Evolutionary conservation across 2,113 vertebrate species (phyloP), one percentile per base, ranked within the genome.

Genomic region (Ariopsis seemanni): DNA sequence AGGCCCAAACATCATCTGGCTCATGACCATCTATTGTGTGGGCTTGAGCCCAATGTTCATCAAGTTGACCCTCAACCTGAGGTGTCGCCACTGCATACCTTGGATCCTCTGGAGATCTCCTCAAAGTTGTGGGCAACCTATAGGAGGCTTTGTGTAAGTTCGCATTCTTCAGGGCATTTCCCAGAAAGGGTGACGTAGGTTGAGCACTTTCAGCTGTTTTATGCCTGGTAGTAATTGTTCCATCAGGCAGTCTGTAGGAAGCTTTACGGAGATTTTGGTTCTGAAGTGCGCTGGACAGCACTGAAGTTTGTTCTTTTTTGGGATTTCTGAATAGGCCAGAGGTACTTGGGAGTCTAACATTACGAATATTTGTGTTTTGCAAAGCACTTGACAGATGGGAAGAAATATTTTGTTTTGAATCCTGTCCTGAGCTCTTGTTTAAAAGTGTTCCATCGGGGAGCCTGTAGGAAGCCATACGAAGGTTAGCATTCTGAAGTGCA

Each of bases 61-160:
- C 94, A 86, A 92, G 93, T 25, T 93, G 94, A 88, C 95, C 95
- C 77, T 98, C 96, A 50, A 97, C 93, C 88, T 95, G 96, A 57
- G 98, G 97, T 92, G 96, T 95, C 84, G 98, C 97, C 34, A 99
- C 95, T 1, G 97, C 97, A 85, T 97, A 99, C 86, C 96, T 96
- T 50, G 89, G 85, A 83, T 89, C 89, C 17, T 90, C 79, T 88
- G 55, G 84, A 84, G 89, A 86, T 60, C 63, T 82, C 67, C 90
- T 89, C 78, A 90, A 77, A 78, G 85, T 57, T 55, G 85, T 83
- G 48, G 90, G 88, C 30, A 95, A 91, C 88, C 53, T 93, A 89
- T 93, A 96, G 25, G 94, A 92, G 34, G 94, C 91, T 77, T 95
- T 93, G n/a, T 89, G 91, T 7, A 95, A 82, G 65, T 84, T 88